These are phyloP conservation scores for Sarcophaga carnaria DNA, from an alignment of 2,888 invertebrate genomes.

Conservation along the genomic window DNA sequence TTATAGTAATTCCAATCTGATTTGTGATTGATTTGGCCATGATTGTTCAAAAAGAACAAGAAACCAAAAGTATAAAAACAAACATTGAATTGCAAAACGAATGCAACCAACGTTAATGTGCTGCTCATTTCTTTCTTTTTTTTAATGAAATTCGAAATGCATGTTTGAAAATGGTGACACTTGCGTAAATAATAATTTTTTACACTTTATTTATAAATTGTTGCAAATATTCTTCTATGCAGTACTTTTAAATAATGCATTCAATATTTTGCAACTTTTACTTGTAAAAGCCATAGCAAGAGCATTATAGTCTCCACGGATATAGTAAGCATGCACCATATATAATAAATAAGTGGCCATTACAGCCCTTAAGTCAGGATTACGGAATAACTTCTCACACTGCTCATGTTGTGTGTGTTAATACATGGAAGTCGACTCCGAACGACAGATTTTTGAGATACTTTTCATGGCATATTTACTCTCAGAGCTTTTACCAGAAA, in stretches of 20 bases:
- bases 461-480: no score
- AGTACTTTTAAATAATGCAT: not conserved
- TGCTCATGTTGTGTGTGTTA: no score
- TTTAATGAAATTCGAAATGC: not conserved
- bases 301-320: no score
- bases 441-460: no score
- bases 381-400: no score
- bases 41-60: conserved; percentile 47
- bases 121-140: not conserved
- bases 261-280: not conserved
- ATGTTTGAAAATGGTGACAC: conserved; percentile 21
- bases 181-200: conserved; percentile 35
- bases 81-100: not conserved
- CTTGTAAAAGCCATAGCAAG: no score
- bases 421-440: no score
- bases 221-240: not conserved
- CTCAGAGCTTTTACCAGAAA: no score
- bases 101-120: not conserved
- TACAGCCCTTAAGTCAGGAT: no score
- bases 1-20: conserved; percentile 76
- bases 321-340: no score
- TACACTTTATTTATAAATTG: not conserved
- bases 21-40: conserved; percentile 79
- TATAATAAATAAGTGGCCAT: no score
- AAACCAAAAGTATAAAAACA: not conserved